Base-by-base conservation (phyloP, 2,888 invertebrate genomes). In the Callyntrura sp. region DNA sequence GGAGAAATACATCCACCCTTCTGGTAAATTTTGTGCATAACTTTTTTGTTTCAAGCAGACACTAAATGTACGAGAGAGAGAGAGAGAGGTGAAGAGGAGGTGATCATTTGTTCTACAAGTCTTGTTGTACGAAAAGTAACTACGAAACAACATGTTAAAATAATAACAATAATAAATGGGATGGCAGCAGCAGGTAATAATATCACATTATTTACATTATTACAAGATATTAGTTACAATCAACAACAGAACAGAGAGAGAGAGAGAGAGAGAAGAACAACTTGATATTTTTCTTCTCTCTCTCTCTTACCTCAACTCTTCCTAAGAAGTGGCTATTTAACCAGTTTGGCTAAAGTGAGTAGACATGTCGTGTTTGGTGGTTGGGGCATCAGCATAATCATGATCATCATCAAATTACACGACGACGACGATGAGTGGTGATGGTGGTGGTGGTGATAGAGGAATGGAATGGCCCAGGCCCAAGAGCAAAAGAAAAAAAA, bases 281-380 rank as follows among this genome's bases (percentile, higher is more conserved):
- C 28, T 81, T 57, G 57, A 35, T 14, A 45, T 25, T 48, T 48
- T 20, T 20, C 60, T 76, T 12, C 48, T 57, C 35, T 14, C 60
- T 81, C 25, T 25, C 25, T 11, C 17, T 70, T 51, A 70, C n/a
- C n/a, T 70, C 84, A 82, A 17, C 82, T 48, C 70, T 25, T 70
- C 65, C n/a, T n/a, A n/a, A 43, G 48, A 70, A 35, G 51, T 45
- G 70, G 85, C 85, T 57, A 85, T 85, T 85, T 85, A 85, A 85
- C 85, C 85, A 85, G 85, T 85, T 85, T 85, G 55, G 85, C 73
- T 85, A 85, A 28, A 85, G 85, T 76, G 73, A 85, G 76, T 62
- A 68, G 25, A 28, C 35, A 68, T 76, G 85, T 85, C 85, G 85
- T 85, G 85, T 68, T 85, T 85, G 85, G 68, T 85, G 62, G 20